phyloP scores from a whole-genome alignment of 2,113 vertebrate genomes.

The Spea bombifrons region DNA sequence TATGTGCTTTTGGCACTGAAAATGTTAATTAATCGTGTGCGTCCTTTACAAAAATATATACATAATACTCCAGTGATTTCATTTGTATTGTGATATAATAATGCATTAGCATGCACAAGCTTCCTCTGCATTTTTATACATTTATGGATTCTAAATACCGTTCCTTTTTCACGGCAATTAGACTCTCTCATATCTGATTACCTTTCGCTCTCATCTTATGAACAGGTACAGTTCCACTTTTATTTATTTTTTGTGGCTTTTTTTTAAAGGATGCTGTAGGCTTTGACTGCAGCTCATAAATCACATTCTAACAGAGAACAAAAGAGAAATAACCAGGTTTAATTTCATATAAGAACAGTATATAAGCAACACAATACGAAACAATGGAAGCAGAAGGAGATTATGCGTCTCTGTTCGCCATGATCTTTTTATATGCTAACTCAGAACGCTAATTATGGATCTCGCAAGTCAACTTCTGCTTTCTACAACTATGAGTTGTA shows the following conservation, averaged over 20 bases:
- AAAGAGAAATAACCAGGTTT: constrained; percentile 68
- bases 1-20: too few relatives aligned
- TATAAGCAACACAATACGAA: constrained; percentile 59
- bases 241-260: constrained; percentile 3
- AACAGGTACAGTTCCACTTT: constrained; percentile 39
- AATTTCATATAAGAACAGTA: constrained; percentile 62
- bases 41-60: background rate
- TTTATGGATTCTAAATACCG: constrained; percentile 25
- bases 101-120: constrained; percentile 11
- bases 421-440: constrained; percentile 69
- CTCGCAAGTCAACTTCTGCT: constrained; percentile 75
- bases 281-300: constrained; percentile 61
- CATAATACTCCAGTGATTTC: background rate
- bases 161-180: constrained; percentile 25
- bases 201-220: constrained; percentile 24
- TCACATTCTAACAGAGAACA: constrained; percentile 57
- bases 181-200: constrained; percentile 33
- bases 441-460: constrained; percentile 75
- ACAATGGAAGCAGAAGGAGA: constrained; percentile 59
- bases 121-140: constrained; percentile 17
- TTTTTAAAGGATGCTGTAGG: constrained; percentile 56
- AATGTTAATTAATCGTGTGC: background rate
- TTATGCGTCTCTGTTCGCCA: constrained; percentile 57
- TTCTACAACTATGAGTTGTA: constrained; percentile 73
- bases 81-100: background rate